Base-by-base conservation (phyloP, 2,797 vertebrate genomes). In the Lutjanus campechanus region DNA sequence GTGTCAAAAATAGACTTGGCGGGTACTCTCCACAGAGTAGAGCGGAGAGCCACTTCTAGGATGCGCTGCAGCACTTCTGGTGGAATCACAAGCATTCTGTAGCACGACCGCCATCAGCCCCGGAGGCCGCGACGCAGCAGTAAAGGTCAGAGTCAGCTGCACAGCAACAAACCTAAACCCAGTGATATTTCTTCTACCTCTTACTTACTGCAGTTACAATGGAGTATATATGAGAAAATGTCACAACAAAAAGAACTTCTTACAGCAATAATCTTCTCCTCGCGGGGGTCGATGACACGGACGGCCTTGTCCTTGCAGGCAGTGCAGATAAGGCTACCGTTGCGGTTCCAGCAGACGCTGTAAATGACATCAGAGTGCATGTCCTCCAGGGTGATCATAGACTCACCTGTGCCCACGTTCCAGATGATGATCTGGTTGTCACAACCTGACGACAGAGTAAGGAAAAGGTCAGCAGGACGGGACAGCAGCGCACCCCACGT, bases 251-350 rank as follows among this genome's bases (percentile, higher is more conserved):
- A 76, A 17, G 55, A 64, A 8, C 5, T 20, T 92, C 96, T 95
- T 82, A 99, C 98, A 76, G 96, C 96, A n/a, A 98, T 20, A 0
- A 99, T 92, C 62, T 93, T 93, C 77, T 97, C 96, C 87, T 97
- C 97, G 90, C 98, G 95, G 7, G 98, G 98, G 76, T 99, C 97
- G 0, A 99, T 99, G 2, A 99, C 95, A 17, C 98, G 96, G 71
- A 99, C 90, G 84, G 95, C 93, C 91, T 99, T 99, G 96, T 99
- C 98, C 90, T 99, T 99, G 95, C 97, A 98, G 67, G 98, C 86
- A 0, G 98, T 99, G 91, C 97, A 98, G 94, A 99, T 97, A 17
- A 99, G 97, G 90, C 97, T 99, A 79, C 98, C 98, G 0, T 96
- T 97, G 88, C 97, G 96, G 86, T 98, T 99, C 98, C 98, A 99